A percentile compares a stretch with the other conserved stretches of the same genome.
Evolutionary conservation across 2,888 invertebrate genomes (phyloP).

Genomic region (Crossocerus cetratus): DNA sequence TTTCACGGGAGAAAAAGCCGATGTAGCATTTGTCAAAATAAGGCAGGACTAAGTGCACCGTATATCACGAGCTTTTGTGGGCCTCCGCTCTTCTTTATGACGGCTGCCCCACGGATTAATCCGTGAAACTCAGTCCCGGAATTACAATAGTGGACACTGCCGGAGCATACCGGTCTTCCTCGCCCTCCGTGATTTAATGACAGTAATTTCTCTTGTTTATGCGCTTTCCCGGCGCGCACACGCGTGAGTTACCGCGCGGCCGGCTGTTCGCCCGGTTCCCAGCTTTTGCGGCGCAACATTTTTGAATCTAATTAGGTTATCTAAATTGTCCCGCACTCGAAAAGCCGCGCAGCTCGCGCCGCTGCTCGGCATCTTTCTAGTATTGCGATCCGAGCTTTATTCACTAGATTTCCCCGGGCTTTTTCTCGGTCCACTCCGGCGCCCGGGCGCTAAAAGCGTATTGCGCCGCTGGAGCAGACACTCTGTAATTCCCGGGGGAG

Average conservation of each 20-base stretch:
- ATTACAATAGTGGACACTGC: constrained; percentile 4
- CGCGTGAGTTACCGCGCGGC: not conserved
- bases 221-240: not conserved
- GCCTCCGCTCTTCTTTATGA: constrained; percentile 12
- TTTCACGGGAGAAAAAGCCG: not conserved
- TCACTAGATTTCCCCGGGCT: not conserved
- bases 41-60: not conserved
- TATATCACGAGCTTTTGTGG: constrained; percentile 13
- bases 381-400: not conserved
- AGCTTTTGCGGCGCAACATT: not conserved
- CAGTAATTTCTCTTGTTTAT: not conserved
- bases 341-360: not conserved
- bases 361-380: not conserved
- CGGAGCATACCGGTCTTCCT: not conserved
- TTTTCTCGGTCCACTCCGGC: not conserved
- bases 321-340: not conserved
- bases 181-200: constrained; percentile 11
- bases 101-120: constrained; percentile 16
- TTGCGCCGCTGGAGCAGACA: not conserved
- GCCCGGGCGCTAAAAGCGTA: not conserved
- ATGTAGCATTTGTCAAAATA: constrained; percentile 33
- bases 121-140: not conserved
- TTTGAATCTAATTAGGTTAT: constrained; percentile 3
- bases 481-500: not conserved
- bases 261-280: not conserved